Evolutionary conservation across 2,888 invertebrate genomes (phyloP).

Genomic region (Morpho achilles): DNA sequence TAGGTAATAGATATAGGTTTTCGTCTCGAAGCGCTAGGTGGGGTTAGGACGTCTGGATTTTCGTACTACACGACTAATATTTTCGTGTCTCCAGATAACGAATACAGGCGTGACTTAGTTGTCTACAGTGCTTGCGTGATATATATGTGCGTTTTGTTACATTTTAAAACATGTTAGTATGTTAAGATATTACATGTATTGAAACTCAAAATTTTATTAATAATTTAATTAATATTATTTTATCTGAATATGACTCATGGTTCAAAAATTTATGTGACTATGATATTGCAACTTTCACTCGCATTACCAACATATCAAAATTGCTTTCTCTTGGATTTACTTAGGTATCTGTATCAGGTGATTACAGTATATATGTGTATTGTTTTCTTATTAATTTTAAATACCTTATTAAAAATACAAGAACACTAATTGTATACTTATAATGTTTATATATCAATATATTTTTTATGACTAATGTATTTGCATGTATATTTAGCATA

Average conservation of each 20-base stretch:
- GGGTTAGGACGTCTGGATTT: constrained; percentile 59
- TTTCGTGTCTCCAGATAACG: constrained; percentile 23
- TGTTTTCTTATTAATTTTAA: too few species aligned
- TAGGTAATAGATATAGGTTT: constrained; percentile 31
- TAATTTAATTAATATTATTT: not conserved
- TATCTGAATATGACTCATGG: not conserved
- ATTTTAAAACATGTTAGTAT: not conserved
- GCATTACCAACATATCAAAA: not conserved
- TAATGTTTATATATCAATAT: too few species aligned
- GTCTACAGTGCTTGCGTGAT: constrained; percentile 17
- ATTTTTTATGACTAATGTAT: too few species aligned
- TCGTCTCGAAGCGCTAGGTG: constrained; percentile 50
- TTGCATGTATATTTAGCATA: too few species aligned
- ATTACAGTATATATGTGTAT: too few species aligned
- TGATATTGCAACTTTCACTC: too few species aligned
- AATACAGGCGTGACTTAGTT: constrained; percentile 25
- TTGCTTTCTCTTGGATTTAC: too few species aligned
- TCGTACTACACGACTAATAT: constrained; percentile 23
- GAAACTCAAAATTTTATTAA: too few species aligned
- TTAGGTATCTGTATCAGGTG: too few species aligned
- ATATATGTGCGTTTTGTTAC: constrained; percentile 12
- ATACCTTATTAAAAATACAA: too few species aligned
- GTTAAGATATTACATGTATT: not conserved
- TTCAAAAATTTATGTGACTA: too few species aligned
- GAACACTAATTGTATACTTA: too few species aligned